Evolutionary conservation across 2,797 vertebrate species (phyloP), one percentile per base, ranked within the genome.

Genomic region (Anguilla anguilla): DNA sequence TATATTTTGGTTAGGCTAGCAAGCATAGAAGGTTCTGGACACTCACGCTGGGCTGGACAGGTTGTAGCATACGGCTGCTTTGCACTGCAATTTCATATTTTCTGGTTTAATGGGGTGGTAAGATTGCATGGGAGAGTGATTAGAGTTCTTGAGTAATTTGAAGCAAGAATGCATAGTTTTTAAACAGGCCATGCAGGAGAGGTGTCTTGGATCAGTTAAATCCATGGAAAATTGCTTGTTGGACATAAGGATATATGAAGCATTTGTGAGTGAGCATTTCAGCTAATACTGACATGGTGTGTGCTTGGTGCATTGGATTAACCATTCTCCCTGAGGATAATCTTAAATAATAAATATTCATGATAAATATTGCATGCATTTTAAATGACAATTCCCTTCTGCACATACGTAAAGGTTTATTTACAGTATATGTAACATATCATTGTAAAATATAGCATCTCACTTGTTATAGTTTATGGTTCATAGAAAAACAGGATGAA

Each of bases 1-100:
- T 87, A 84, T 90, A 84, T 86, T 84, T 87, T 81, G 88, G 79
- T 90, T 88, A 39, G 87, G 89, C 88, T 87, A 89, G 86, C 64
- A 86, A 83, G 67, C 77, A 67, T 82, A 87, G 49, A 74, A 51
- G 64, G 53, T 25, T 7, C 57, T 85, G 57, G 64, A 17, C 49
- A 10, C 64, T 53, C 19, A 72, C 22, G 46, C 19, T 51, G 72
- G 86, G 89, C 88, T 90, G 85, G 86, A 88, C 79, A 85, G 67
- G 61, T 31, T 84, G 53, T 31, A 82, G 61, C 85, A 84, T 61
- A 67, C 81, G 46, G 28, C 72, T 39, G 79, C 61, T 3, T 51
- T 83, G 72, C 87, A 86, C 74, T 89, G 86, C 17, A 43, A 46
- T 46, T 46, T 1, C 43, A 46, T 83, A 49, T 35, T 13, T 74